Percentiles rank a stretch among this genome's conserved stretches.
Conservation (phyloP, 2,113 vertebrate species). For the Hemiprocne comata region DNA sequence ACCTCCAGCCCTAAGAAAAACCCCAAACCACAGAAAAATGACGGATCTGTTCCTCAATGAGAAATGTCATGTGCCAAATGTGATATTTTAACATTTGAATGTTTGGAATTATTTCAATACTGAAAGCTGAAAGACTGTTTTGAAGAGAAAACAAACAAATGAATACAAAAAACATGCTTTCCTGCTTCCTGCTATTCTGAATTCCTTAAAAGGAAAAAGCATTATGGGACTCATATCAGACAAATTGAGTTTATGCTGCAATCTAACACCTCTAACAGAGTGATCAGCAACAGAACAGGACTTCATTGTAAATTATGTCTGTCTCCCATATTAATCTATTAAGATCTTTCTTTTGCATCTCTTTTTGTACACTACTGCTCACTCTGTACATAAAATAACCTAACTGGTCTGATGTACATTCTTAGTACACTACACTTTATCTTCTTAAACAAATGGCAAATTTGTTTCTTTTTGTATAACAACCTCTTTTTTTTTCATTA, state of each 20-base stretch:
- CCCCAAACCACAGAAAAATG: neutral
- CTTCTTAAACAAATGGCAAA: neutral
- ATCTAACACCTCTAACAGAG: neutral
- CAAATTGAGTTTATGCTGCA: neutral
- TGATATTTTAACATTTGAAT: neutral
- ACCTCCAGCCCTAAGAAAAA: neutral
- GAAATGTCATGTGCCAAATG: conserved; percentile 11
- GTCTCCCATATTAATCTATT: neutral
- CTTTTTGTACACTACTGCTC: neutral
- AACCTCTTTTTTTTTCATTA: neutral
- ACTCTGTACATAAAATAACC: neutral
- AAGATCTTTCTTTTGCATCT: neutral
- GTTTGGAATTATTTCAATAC: conserved; percentile 38
- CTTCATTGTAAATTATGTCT: neutral
- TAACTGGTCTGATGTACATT: neutral
- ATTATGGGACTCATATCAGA: neutral
- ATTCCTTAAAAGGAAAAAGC: neutral
- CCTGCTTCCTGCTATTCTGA: neutral
- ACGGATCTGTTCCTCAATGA: neutral
- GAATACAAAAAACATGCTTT: neutral
- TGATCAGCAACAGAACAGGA: neutral
- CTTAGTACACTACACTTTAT: neutral
- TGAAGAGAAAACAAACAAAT: conserved; percentile 38
- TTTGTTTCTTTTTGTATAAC: neutral
- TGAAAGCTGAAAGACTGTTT: neutral